Evolutionary conservation across 1,140 invertebrate genomes (phyloP).

Genomic region (Lordiphosa mommai): DNA sequence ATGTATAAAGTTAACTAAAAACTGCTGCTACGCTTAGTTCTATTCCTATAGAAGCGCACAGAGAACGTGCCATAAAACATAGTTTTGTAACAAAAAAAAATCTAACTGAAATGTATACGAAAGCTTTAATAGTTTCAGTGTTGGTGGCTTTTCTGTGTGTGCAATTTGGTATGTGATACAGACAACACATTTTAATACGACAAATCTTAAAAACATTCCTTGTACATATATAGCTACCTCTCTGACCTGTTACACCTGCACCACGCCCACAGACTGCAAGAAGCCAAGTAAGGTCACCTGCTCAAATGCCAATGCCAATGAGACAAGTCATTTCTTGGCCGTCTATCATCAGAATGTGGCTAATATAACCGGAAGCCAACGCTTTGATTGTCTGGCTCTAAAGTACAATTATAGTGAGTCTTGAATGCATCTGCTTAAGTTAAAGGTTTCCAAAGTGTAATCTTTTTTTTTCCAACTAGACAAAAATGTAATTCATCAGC

Average conservation of each 20-base stretch:
- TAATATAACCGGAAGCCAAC: conserved; percentile 3
- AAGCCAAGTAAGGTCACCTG: conserved; percentile 38
- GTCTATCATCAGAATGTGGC: conserved; percentile 44
- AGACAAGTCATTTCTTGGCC: conserved; percentile 26
- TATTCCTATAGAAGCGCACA: neutral
- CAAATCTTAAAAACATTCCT: neutral
- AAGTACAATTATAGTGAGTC: conserved; percentile 50
- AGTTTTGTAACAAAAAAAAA: neutral
- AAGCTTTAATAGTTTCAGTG: conserved; percentile 18
- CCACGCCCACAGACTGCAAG: conserved; percentile 39
- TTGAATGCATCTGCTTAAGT: neutral
- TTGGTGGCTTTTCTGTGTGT: conserved; percentile 40
- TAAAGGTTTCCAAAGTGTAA: neutral
- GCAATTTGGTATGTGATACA: conserved; percentile 35
- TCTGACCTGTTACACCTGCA: conserved; percentile 47
- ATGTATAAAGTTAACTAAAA: conserved; percentile 15
- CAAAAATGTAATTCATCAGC: conserved; percentile 28
- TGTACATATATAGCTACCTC: conserved; percentile 20
- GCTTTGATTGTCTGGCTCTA: conserved; percentile 45
- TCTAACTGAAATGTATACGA: conserved; percentile 29
- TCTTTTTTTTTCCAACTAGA: conserved; percentile 12
- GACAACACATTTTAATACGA: neutral
- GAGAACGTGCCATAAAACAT: too few relatives aligned
- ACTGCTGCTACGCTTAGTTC: conserved; percentile 5
- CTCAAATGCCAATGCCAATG: conserved; percentile 28